Evolutionary conservation across 2,113 vertebrate species (phyloP), one percentile per base, ranked within the genome.

Genomic region (Atrichornis clamosus): DNA sequence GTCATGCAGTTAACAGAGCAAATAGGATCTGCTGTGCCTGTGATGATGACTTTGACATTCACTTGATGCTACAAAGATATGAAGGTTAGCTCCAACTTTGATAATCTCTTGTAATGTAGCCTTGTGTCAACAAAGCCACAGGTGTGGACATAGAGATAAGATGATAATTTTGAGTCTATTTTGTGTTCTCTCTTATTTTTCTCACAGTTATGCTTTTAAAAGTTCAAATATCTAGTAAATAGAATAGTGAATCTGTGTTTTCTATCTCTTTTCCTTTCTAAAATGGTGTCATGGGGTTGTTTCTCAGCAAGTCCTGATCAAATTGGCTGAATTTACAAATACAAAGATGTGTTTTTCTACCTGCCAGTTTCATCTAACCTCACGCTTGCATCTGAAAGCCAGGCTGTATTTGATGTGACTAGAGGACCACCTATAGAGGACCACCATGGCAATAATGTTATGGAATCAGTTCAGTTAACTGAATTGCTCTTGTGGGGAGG

Each of bases 41-140:
- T 42, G 67, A 67, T 62, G 59, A 87, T 63, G 84, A 65, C 77
- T 95, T 70, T 91, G 77, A 83, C 88, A n/a, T 95, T 95, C 82
- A 76, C 28, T 87, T 74, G 58, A 75, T 82, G 47, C 27, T 89
- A 64, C 55, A 58, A 60, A 83, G 91, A 92, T 77, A 76, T 4
- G 53, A 82, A 89, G 83, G 78, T 91, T 90, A 72, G 17, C 72
- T 88, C 49, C 59, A 76, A 69, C 63, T 79, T 90, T 2, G 41
- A 77, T 80, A 89, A 96, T 93, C 55, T 95, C 67, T 80, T 80
- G 53, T 87, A 80, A 88, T 35, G 33, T 86, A 92, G 53, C 75
- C 63, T 79, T 72, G 56, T 93, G 86, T 89, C 90, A 90, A 68
- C 64, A 92, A 93, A 93, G 74, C 77, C 84, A 62, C 86, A 56